Base-by-base conservation (phyloP, 2,797 vertebrate species). In the Otolemur crassicaudatus region DNA sequence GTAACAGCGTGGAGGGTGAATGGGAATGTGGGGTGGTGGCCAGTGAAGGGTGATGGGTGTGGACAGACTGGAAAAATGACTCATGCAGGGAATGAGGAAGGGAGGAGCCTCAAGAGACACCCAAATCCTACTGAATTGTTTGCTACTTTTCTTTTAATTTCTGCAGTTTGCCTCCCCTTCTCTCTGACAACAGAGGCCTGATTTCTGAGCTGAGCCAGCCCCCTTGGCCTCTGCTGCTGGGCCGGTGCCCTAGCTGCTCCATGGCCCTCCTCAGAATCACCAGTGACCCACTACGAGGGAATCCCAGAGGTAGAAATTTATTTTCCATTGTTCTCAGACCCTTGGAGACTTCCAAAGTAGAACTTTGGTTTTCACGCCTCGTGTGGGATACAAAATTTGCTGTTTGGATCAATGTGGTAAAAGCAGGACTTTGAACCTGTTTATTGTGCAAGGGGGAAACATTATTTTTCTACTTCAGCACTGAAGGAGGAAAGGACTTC, bases 61-160 rank as follows among this genome's bases (percentile, higher is more conserved):
- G 95, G 95, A 85, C 96, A 89, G 93, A 91, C 94, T 93, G 95
- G 87, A 96, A 97, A 70, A 91, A 72, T 98, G 97, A 98, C 94
- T 97, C 97, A 97, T 7, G 29, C 76, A 1, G 81, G 72, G 90
- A 96, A 58, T 60, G 87, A 96, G 95, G 96, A 97, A 97, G 94
- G 96, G 97, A 94, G 95, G 92, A 77, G 84, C 22, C 90, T 65
- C 72, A 81, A 90, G 89, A 92, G 77, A 82, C 90, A 80, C 83
- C 85, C 96, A 94, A 91, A 58, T 46, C 75, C 96, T 73, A 70
- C 92, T 77, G 77, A 19, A 81, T 93, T 89, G 77, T 92, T 87
- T 80, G 82, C 82, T 76, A 31, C 91, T 95, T 79, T 88, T 83
- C 49, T 87, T 92, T 84, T 72, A 17, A 34, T 94, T 65, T 90